Percentiles rank a stretch among this genome's conserved stretches.
These are phyloP conservation scores for Bursaphelenchus okinawaensis DNA, from an alignment of 2,888 invertebrate genomes.

Conservation along the genomic window DNA sequence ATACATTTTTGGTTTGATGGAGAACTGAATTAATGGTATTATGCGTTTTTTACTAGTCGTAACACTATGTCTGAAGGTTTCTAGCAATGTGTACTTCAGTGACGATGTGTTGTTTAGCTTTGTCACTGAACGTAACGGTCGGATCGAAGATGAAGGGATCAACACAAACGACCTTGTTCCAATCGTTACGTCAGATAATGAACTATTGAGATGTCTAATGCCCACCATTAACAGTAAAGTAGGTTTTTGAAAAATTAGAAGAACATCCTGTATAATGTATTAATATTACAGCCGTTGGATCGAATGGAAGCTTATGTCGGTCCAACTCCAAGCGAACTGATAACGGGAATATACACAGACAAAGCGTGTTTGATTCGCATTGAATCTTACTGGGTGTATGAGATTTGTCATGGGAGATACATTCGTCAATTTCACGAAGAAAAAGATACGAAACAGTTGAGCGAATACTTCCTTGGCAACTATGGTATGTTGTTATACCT, in stretches of 20 bases:
- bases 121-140: neutral
- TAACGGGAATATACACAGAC: conserved; percentile 24
- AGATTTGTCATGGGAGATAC: conserved; percentile 58
- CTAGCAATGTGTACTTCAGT: neutral
- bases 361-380: conserved; percentile 38
- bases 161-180: conserved; percentile 18
- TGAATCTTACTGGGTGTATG: conserved; percentile 60
- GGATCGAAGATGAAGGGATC: conserved; percentile 7
- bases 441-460: conserved; percentile 59
- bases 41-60: neutral
- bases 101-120: conserved; percentile 7
- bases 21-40: neutral
- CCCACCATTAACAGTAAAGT: conserved; percentile 20
- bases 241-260: conserved; percentile 6
- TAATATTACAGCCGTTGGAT: conserved; percentile 1
- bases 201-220: conserved; percentile 22
- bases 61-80: neutral
- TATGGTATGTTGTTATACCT: conserved; percentile 22
- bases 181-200: conserved; percentile 25
- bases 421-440: conserved; percentile 93
- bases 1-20: too few relatives aligned
- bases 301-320: conserved; percentile 25
- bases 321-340: conserved; percentile 28
- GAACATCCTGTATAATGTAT: conserved; percentile 4
- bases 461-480: conserved; percentile 55